phyloP scores from a whole-genome alignment of 2,888 invertebrate species.

The Galeopsomyia nigrocyanea region DNA sequence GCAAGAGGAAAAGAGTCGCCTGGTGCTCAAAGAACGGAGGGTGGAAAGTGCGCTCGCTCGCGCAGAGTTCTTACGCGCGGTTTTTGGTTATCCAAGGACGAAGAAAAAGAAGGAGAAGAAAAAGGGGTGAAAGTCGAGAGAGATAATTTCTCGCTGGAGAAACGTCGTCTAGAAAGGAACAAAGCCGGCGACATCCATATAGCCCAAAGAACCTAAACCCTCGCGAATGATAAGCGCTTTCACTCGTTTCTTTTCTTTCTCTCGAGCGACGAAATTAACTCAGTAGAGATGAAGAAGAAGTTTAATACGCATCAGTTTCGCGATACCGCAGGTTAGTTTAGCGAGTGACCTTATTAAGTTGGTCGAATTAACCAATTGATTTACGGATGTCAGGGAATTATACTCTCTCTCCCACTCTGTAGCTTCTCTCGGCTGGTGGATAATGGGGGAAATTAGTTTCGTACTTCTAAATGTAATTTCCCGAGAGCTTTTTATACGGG shows the following conservation, averaged over 20 bases:
- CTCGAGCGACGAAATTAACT: slow-evolving; percentile 26
- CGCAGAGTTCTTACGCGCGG: slow-evolving; percentile 3
- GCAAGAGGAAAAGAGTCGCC: not conserved
- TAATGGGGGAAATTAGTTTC: slow-evolving; percentile 28
- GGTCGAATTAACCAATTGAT: slow-evolving; percentile 40
- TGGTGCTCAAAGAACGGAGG: not conserved
- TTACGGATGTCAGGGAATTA: slow-evolving; percentile 22
- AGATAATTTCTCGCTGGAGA: slow-evolving; percentile 51
- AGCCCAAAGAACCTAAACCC: not conserved
- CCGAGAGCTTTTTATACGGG: slow-evolving; percentile 29
- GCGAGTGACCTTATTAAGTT: slow-evolving; percentile 35
- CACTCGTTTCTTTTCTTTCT: slow-evolving; percentile 49
- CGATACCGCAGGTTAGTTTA: slow-evolving; percentile 17
- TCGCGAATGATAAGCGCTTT: slow-evolving; percentile 60
- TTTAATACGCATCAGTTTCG: slow-evolving; percentile 15
- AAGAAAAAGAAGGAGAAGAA: slow-evolving; percentile 1
- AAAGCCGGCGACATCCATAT: not conserved
- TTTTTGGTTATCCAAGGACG: not conserved
- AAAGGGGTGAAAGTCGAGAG: slow-evolving; percentile 21
- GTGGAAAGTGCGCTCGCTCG: not conserved
- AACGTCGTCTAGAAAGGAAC: slow-evolving; percentile 24
- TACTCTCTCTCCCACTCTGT: not conserved
- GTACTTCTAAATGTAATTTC: slow-evolving; percentile 29
- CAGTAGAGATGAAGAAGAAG: not conserved
- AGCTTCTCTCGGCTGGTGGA: not conserved